Percentiles rank a stretch among this genome's conserved stretches.
Conservation (phyloP, 2,113 vertebrate species). For the Tautogolabrus adspersus region DNA sequence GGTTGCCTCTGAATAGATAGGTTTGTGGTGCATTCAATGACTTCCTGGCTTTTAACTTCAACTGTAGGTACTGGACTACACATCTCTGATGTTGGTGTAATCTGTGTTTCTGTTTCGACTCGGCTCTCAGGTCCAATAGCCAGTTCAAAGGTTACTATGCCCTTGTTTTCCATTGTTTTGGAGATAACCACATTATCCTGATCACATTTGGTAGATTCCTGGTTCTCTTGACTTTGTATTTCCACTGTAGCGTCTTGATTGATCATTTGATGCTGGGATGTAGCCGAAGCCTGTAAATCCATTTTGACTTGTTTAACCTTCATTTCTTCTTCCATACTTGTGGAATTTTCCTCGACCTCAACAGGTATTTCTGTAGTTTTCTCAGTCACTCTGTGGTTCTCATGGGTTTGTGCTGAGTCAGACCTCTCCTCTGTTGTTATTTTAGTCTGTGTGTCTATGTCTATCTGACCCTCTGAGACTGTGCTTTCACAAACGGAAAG, state of each 20-base stretch:
- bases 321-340: constrained; percentile 8
- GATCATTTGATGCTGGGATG: constrained; percentile 13
- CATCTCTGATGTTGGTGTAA: neutral
- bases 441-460: constrained; percentile 3
- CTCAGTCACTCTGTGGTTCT: constrained; percentile 20
- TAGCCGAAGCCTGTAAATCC: constrained; percentile 2
- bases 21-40: constrained; percentile 1
- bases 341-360: constrained; percentile 28
- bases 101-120: constrained; percentile 9
- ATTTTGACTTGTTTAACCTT: constrained; percentile 21
- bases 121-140: neutral
- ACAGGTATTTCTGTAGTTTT: constrained; percentile 3
- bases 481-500: constrained; percentile 16
- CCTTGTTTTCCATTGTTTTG: constrained; percentile 33
- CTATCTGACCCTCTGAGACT: constrained; percentile 19
- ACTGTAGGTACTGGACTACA: neutral
- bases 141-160: neutral
- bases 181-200: neutral
- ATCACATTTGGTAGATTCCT: constrained; percentile 2
- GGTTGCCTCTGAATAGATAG: neutral
- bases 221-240: constrained; percentile 22
- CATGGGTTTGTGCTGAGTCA: constrained; percentile 27
- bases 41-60: constrained; percentile 28
- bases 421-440: constrained; percentile 17
- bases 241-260: constrained; percentile 20